Evolutionary conservation across 2,888 invertebrate genomes (phyloP), one percentile per base, ranked within the genome.

Genomic region (Deilephila porcellus): DNA sequence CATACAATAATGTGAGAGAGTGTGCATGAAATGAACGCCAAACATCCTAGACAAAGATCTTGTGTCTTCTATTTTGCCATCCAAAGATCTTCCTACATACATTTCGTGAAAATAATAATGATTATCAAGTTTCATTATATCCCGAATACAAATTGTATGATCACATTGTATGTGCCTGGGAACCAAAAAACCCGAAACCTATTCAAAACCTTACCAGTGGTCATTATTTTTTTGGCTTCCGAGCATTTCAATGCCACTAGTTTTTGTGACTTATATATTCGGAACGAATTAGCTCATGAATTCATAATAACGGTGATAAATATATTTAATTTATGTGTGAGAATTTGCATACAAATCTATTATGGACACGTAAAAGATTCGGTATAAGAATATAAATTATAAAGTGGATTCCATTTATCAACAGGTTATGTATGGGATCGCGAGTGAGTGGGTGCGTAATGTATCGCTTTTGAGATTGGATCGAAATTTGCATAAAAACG

Each of bases 271-370:
- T 56, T 20, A 52, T 20, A 45, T 4, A 67, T 67, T 67, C 52
- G 67, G 52, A 67, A 67, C 67, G 67, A 67, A 67, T 67, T 67
- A 67, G 67, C 20, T 52, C 67, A 25, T 67, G 67, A 67, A 17
- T 67, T 67, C 45, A n/a, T 45, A 52, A 52, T 52, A 67, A 25
- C 45, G 5, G n/a, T 14, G 17, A 67, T 67, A 52, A 52, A 52
- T 67, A 52, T 52, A 45, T 2, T 4, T 52, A 52, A 52, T 25
- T 52, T 67, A 52, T 67, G 25, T 67, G 25, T 67, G 45, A 17
- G n/a, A 52, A 67, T 67, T 67, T 67, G 52, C 67, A 67, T 67
- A 67, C 52, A 67, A 67, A 67, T 67, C n/a, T 56, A 56, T 64
- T 25, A 62, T 32, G 29, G 37, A 62, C 32, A 63, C n/a, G n/a